A percentile compares a stretch with the other conserved stretches of the same genome.
These are phyloP conservation scores for Helicorthomorpha holstii DNA, from an alignment of 1,140 invertebrate species.

Conservation along the genomic window DNA sequence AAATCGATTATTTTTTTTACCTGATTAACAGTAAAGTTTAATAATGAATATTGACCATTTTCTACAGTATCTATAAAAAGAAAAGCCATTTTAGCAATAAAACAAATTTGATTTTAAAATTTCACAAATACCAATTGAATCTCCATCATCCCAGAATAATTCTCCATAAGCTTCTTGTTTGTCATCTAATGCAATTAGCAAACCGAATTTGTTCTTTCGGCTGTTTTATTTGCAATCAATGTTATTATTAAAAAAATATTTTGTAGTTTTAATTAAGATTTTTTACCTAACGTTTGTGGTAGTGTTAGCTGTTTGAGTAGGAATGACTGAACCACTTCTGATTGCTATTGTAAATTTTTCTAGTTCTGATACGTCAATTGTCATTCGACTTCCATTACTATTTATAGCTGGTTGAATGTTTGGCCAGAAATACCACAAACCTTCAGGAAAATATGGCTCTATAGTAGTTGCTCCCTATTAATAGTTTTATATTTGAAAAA, in stretches of 20 bases:
- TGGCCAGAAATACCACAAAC: slow-evolving; percentile 49
- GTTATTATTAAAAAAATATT: background rate
- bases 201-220: slow-evolving; percentile 10
- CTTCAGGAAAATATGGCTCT: slow-evolving; percentile 46
- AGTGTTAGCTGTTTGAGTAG: slow-evolving; percentile 39
- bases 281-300: slow-evolving; percentile 39
- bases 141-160: slow-evolving; percentile 15
- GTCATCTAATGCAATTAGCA: slow-evolving; percentile 12
- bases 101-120: background rate
- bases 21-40: background rate
- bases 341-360: slow-evolving; percentile 48
- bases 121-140: slow-evolving; percentile 10
- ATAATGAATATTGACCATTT: background rate
- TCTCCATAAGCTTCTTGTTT: slow-evolving; percentile 7
- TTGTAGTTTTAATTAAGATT: background rate
- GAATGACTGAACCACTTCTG: slow-evolving; percentile 51
- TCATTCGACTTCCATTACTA: slow-evolving; percentile 27
- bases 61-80: background rate
- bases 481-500: background rate
- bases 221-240: slow-evolving; percentile 1
- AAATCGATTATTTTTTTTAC: no score
- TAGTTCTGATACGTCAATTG: slow-evolving; percentile 34
- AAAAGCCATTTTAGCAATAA: background rate
- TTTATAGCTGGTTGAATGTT: slow-evolving; percentile 18
- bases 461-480: slow-evolving; percentile 21